Evolutionary conservation across 2,888 invertebrate genomes (phyloP).

Genomic region (Dichetophora obliterata): DNA sequence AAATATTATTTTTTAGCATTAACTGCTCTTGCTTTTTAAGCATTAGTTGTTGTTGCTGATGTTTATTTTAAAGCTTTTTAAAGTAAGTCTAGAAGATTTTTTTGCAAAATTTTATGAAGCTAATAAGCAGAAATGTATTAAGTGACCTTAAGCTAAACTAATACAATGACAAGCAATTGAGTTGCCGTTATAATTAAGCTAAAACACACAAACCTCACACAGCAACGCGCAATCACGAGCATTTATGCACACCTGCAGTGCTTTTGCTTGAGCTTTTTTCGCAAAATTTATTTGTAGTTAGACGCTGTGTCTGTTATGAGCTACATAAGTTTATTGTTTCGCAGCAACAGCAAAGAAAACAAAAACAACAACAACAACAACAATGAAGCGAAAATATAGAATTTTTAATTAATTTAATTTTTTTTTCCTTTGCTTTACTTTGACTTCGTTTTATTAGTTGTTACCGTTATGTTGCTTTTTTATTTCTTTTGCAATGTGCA

Average conservation of each 20-base stretch:
- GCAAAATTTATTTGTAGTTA: background rate
- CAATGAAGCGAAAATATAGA: background rate
- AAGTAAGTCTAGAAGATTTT: constrained; percentile 21
- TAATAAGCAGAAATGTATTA: background rate
- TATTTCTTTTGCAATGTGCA: background rate
- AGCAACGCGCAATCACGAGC: background rate
- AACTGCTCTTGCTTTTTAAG: background rate
- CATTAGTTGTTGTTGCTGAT: constrained; percentile 11
- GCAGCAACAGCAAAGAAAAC: background rate
- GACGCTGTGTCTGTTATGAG: background rate
- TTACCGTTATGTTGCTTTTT: constrained; percentile 28
- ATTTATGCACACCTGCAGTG: background rate
- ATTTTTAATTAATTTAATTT: constrained; percentile 24
- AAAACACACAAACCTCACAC: constrained; percentile 16
- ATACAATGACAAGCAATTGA: background rate
- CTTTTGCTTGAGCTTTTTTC: background rate
- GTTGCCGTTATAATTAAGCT: constrained; percentile 23
- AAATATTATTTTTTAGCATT: too few species aligned
- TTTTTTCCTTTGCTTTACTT: constrained; percentile 1
- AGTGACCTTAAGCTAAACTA: constrained; percentile 29
- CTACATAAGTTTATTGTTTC: background rate
- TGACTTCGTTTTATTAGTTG: background rate
- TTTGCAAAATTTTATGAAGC: constrained; percentile 4
- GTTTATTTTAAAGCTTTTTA: constrained; percentile 1
- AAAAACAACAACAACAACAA: background rate